Percentiles rank a stretch among this genome's conserved stretches.
Conservation (phyloP, 2,888 invertebrate species). For the Microplitis manilae region DNA sequence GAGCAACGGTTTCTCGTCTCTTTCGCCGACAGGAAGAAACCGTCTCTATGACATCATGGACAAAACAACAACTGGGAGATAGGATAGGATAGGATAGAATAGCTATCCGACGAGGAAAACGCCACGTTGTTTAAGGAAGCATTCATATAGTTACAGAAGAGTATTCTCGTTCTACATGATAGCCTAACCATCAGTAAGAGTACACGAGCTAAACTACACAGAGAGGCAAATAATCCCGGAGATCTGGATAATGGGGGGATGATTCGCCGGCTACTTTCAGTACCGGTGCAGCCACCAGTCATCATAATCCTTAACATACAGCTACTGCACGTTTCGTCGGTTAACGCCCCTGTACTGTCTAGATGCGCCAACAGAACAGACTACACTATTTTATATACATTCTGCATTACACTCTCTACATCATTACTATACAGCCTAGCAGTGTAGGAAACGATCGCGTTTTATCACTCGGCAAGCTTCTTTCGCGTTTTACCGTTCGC, state of each 20-base stretch:
- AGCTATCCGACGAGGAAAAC: neutral
- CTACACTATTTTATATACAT: neutral
- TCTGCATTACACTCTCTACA: neutral
- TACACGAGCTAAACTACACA: neutral
- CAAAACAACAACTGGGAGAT: neutral
- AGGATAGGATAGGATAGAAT: neutral
- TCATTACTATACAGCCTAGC: neutral
- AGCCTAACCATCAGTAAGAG: neutral
- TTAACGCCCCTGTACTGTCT: slow-evolving; percentile 29
- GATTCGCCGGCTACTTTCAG: neutral
- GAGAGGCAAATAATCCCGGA: neutral
- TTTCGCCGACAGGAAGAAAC: slow-evolving; percentile 40
- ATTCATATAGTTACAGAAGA: neutral
- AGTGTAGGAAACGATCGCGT: slow-evolving; percentile 25
- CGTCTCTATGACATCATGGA: slow-evolving; percentile 27
- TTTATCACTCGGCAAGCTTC: slow-evolving; percentile 31
- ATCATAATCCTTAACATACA: slow-evolving; percentile 27
- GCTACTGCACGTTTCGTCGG: slow-evolving; percentile 35
- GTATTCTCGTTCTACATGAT: neutral
- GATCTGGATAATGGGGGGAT: slow-evolving; percentile 20
- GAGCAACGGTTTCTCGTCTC: slow-evolving; percentile 50
- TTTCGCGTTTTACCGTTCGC: slow-evolving; percentile 32
- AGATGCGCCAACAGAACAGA: neutral
- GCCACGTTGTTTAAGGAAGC: neutral
- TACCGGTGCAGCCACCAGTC: slow-evolving; percentile 18